A percentile compares a stretch with the other conserved stretches of the same genome.
Evolutionary conservation across 2,797 vertebrate genomes (phyloP).

Genomic region (Ateles fusciceps): DNA sequence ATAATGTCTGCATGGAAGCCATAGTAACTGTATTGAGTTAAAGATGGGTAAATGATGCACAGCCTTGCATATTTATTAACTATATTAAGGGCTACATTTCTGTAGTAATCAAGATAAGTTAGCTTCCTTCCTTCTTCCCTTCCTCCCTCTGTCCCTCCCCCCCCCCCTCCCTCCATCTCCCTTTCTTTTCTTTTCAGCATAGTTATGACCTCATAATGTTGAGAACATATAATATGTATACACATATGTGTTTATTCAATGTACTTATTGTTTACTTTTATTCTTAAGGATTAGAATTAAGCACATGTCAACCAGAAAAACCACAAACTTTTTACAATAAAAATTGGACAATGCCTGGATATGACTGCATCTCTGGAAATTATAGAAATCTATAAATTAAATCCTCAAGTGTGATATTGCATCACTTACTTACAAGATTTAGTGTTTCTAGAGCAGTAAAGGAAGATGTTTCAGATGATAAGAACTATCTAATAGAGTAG

Average conservation of each 20-base stretch:
- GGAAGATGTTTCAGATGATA: not conserved
- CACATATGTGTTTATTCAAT: not conserved
- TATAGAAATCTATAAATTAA: constrained; percentile 28
- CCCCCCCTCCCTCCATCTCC: rapidly evolving
- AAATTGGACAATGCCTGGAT: constrained; percentile 55
- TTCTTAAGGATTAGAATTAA: constrained; percentile 68
- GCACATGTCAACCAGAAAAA: constrained; percentile 56
- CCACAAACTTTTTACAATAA: constrained; percentile 62
- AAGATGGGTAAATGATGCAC: not conserved
- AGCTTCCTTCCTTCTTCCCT: not conserved
- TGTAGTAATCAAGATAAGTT: not conserved
- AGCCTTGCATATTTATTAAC: constrained; percentile 14
- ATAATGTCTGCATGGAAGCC: not conserved
- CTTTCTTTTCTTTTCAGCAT: not conserved
- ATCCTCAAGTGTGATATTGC: constrained; percentile 10
- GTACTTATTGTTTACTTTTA: constrained; percentile 15
- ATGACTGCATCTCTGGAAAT: constrained; percentile 67
- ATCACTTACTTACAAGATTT: constrained; percentile 23
- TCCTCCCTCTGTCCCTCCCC: rapidly evolving
- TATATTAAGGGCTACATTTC: not conserved
- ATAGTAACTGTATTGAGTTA: not conserved
- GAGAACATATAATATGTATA: not conserved
- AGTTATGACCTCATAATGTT: not conserved
- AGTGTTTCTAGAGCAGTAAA: constrained; percentile 37
- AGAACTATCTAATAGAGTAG: not conserved